Evolutionary conservation across 2,888 invertebrate genomes (phyloP), one percentile per base, ranked within the genome.

Genomic region (Phania funesta): DNA sequence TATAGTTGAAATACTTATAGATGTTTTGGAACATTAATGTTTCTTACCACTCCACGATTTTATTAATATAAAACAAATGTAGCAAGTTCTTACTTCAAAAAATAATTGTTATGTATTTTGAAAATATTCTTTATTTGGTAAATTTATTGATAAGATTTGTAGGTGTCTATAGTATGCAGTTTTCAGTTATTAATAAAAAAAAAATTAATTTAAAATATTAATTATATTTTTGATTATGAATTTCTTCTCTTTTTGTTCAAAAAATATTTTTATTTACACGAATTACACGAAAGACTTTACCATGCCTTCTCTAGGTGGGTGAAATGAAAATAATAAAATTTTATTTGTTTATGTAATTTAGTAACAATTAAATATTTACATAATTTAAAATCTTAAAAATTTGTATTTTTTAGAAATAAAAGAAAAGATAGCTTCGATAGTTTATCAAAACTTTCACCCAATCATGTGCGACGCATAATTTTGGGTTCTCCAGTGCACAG

Each of bases 401-500:
- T 32, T 18, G 18, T 32, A n/a, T 73, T 41, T 56, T 52, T 26
- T 75, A 89, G 89, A 64, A 85, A 86, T 18, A 87, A 88, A 60
- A 86, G 86, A 2, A 86, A 86, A 20, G 89, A 89, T 16, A 89
- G 85, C 75, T 78, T 84, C 65, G 88, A 85, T 52, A 88, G 86
- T 81, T 85, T 88, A 54, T 85, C 87, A 1, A 86, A 87, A 81
- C 85, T 88, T 75, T 88, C 88, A 18, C 88, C 88, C 5, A 87
- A 87, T 78, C 87, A 87, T 75, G 84, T 88, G 48, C 85, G 87
- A 44, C 85, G 88, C 46, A 87, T 89, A 54, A 88, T 88, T 29
- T 84, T 88, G 60, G 89, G 88, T 11, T 88, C 89, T 8, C 89
- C 89, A 2, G 86, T 87, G 11, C 87, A 87, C 54, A 85, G 86